Evolutionary conservation across 2,113 vertebrate genomes (phyloP).

Genomic region (Cheirogaleus medius): DNA sequence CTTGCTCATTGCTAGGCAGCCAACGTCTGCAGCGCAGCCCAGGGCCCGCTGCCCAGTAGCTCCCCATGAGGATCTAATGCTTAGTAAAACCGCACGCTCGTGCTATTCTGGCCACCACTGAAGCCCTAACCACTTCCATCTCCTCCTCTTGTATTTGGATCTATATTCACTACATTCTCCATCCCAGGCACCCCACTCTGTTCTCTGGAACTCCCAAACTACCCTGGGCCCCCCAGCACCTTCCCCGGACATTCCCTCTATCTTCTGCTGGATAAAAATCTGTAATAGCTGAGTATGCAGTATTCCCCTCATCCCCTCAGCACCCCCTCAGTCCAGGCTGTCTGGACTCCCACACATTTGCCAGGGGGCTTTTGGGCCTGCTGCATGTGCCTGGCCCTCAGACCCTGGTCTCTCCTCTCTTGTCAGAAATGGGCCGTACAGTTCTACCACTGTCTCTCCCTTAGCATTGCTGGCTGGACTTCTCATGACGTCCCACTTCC

Average conservation of each 20-base stretch:
- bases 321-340: not conserved
- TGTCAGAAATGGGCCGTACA: not conserved
- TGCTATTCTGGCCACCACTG: not conserved
- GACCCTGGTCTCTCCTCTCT: not conserved
- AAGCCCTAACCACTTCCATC: not conserved
- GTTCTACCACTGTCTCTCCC: not conserved
- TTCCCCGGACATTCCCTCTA: not conserved
- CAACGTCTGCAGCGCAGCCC: not conserved
- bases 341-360: not conserved
- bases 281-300: not conserved
- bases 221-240: not conserved
- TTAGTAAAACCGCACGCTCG: no score
- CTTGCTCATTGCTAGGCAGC: not conserved
- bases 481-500: slow-evolving; percentile 35
- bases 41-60: not conserved
- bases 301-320: not conserved
- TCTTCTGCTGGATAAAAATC: not conserved
- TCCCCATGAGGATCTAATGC: not conserved
- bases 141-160: not conserved
- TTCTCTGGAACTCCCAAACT: not conserved
- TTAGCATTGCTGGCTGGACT: slow-evolving; percentile 15
- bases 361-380: not conserved
- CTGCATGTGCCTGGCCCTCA: not conserved
- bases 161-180: not conserved
- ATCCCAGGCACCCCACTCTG: not conserved